Percentiles rank a stretch among this genome's conserved stretches.
These are phyloP conservation scores for Rotaria magnacalcarata DNA, from an alignment of 2,888 invertebrate species.

Conservation along the genomic window DNA sequence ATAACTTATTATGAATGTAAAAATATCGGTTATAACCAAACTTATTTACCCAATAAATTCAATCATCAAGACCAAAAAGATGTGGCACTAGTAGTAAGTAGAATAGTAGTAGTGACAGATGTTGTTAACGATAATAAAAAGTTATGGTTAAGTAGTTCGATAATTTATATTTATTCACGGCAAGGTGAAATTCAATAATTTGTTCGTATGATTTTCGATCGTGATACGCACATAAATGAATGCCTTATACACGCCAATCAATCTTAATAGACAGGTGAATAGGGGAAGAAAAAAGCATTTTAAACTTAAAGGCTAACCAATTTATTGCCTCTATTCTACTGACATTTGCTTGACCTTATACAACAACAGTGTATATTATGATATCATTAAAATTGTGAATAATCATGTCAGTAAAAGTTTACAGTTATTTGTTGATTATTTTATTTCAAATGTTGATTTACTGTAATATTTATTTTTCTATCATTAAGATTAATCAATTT, in stretches of 20 bases:
- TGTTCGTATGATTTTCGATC: neutral
- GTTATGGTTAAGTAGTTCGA: too few relatives aligned
- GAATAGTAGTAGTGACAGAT: neutral
- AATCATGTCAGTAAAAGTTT: neutral
- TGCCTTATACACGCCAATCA: neutral
- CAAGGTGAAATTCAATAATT: neutral
- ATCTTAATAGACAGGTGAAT: neutral
- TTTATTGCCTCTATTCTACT: neutral
- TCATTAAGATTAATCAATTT: conserved; percentile 72
- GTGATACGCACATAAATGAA: neutral
- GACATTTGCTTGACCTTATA: neutral
- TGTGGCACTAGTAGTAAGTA: conserved; percentile 71
- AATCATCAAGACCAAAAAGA: conserved; percentile 96
- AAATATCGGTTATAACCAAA: conserved; percentile 89
- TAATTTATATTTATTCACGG: too few relatives aligned
- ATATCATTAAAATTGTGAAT: neutral
- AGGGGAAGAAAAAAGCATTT: neutral
- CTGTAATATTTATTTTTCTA: too few relatives aligned
- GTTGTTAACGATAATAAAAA: too few relatives aligned
- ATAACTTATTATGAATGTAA: conserved; percentile 96
- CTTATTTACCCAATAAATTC: conserved; percentile 90
- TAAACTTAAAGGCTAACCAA: neutral
- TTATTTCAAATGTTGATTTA: too few relatives aligned
- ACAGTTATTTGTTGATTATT: too few relatives aligned
- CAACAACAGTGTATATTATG: neutral